Conservation (phyloP, 2,797 vertebrate species). For the Hirundo rustica region DNA sequence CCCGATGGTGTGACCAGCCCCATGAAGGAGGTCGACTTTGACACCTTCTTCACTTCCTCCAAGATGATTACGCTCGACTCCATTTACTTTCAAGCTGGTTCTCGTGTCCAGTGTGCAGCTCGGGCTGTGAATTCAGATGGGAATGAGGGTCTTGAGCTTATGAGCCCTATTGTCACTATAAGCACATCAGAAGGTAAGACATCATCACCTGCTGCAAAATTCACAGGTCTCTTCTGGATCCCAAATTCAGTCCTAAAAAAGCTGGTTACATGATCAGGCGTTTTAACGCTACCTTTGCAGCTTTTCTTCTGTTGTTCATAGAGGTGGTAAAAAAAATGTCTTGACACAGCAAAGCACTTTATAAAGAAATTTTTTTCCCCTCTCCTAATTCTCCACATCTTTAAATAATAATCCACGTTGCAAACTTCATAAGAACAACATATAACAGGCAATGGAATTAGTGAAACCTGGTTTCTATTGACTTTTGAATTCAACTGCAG, state of each 20-base stretch:
- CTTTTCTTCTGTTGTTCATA: background rate
- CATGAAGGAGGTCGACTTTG: constrained; percentile 91
- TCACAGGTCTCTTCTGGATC: background rate
- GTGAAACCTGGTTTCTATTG: background rate
- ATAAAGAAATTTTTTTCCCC: background rate
- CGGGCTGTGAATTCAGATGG: constrained; percentile 88
- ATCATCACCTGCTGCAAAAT: background rate
- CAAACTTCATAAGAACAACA: background rate
- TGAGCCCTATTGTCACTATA: constrained; percentile 83
- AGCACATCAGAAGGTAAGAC: constrained; percentile 85
- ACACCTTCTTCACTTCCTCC: constrained; percentile 96
- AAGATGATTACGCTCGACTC: constrained; percentile 92
- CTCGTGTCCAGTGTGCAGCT: constrained; percentile 89
- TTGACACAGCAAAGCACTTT: background rate
- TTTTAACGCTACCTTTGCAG: background rate
- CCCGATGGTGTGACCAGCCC: constrained; percentile 89
- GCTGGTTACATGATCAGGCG: background rate
- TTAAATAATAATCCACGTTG: background rate
- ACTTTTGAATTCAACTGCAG: background rate
- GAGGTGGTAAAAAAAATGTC: background rate
- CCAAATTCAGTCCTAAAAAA: background rate
- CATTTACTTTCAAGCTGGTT: constrained; percentile 92
- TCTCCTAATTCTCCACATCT: background rate
- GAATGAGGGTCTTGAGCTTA: constrained; percentile 89
- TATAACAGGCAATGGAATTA: background rate